Conservation (phyloP, 1,140 invertebrate genomes). For the Lanistes nyassanus region DNA sequence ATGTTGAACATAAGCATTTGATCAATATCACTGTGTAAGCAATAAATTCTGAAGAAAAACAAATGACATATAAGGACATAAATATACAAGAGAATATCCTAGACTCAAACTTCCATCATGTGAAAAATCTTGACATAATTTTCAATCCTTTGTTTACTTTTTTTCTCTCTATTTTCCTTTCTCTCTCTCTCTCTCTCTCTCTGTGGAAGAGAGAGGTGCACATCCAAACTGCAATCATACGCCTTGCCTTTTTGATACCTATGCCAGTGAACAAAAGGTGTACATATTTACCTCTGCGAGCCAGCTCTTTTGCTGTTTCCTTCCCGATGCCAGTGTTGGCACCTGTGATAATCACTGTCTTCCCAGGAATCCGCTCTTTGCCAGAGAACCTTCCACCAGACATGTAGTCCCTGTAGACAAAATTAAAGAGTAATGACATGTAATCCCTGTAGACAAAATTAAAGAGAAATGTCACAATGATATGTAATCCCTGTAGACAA, state of each 20-base stretch:
- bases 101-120: too few species aligned
- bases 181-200: too few species aligned
- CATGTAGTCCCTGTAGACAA: constrained; percentile 45
- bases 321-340: constrained; percentile 88
- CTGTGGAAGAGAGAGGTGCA: not conserved
- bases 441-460: not conserved
- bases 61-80: too few species aligned
- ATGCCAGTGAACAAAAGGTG: not conserved
- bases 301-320: constrained; percentile 76
- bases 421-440: not conserved
- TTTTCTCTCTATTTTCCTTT: not conserved
- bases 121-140: too few species aligned
- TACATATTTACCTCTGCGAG: constrained; percentile 70
- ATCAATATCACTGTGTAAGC: too few species aligned
- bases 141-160: too few species aligned
- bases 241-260: not conserved
- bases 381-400: constrained; percentile 46
- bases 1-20: too few species aligned
- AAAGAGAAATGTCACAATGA: not conserved
- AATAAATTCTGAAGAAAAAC: too few species aligned
- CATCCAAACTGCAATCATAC: not conserved
- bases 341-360: constrained; percentile 79
- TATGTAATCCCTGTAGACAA: not conserved
- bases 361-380: constrained; percentile 54
- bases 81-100: too few species aligned